Base-by-base conservation (phyloP, 2,113 vertebrate species). In the Emberiza fucata region DNA sequence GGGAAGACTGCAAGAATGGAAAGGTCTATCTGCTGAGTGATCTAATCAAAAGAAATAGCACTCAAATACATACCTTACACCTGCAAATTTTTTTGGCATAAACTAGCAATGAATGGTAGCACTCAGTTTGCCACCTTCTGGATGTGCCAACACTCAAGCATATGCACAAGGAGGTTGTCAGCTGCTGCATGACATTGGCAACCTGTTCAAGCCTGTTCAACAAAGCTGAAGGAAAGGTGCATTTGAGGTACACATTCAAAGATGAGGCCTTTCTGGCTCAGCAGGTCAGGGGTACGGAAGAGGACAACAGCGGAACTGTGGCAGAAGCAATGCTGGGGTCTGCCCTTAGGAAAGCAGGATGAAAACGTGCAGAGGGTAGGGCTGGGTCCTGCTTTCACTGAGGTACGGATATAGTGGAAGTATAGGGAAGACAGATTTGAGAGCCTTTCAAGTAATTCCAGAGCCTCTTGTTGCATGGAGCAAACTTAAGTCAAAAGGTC, bases 271-370 rank as follows among this genome's bases (percentile, higher is more conserved):
- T 66, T 76, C 45, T 72, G 31, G 7, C 48, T 56, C 40, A 61
- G n/a, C 12, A 81, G 18, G 10, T 1, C 57, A 7, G 23, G 28
- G 20, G 51, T 39, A 64, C 1, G 2, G 15, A 88, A 14, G 22
- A 79, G 1, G 9, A 68, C 0, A 8, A 63, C 0, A 6, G 35
- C 23, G 66, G 14, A 86, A 86, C 1, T 0, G 20, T 2, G 12
- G 20, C 16, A 86, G 70, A 28, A 70, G 5, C 37, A 65, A 18
- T 25, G 8, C 19, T 42, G n/a, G 17, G 14, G n/a, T 40, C 50
- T 83, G 42, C 22, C 24, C 9, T 76, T 42, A 45, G 17, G 45
- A 85, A 88, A 82, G 45, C 23, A 42, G 13, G 11, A 57, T 33
- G 40, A 82, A 82, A 82, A 72, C 0, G 0, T 11, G 9, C 24